phyloP scores from a whole-genome alignment of 2,888 invertebrate genomes.

The Patella depressa region DNA sequence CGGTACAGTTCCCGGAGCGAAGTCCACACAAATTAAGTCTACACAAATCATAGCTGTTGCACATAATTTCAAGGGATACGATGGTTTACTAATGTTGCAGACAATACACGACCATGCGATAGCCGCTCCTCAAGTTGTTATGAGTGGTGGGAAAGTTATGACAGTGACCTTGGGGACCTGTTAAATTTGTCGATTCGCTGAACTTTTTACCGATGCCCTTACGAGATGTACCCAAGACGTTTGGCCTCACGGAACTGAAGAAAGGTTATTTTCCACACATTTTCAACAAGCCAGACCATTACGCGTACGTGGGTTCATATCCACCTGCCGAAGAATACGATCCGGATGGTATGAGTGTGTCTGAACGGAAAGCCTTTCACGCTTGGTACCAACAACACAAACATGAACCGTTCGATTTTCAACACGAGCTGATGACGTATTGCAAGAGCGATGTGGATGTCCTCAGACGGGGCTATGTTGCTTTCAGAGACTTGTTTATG shows the following conservation, averaged over 20 bases:
- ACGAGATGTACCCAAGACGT: not conserved
- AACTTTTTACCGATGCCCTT: not conserved
- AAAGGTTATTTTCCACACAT: conserved; percentile 1
- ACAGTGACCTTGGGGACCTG: not conserved
- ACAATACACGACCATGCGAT: not conserved
- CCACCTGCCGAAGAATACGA: no score
- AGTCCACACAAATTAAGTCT: not conserved
- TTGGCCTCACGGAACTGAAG: conserved; percentile 6
- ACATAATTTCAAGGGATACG: conserved; percentile 6
- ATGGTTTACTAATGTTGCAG: not conserved
- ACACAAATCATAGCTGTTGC: not conserved
- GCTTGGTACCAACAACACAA: no score
- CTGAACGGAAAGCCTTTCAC: no score
- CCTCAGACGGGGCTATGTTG: no score
- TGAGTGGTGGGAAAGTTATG: not conserved
- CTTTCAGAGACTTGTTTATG: not conserved
- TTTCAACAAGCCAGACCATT: not conserved
- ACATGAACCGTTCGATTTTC: no score
- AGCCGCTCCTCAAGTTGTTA: not conserved
- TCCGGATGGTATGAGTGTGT: no score
- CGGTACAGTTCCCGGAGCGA: not conserved
- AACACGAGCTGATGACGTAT: no score
- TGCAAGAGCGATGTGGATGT: no score
- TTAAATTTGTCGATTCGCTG: not conserved
- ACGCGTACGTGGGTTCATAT: not conserved